These are phyloP conservation scores for Ctenodactylus gundi DNA, from an alignment of 2,113 vertebrate species.

Conservation along the genomic window DNA sequence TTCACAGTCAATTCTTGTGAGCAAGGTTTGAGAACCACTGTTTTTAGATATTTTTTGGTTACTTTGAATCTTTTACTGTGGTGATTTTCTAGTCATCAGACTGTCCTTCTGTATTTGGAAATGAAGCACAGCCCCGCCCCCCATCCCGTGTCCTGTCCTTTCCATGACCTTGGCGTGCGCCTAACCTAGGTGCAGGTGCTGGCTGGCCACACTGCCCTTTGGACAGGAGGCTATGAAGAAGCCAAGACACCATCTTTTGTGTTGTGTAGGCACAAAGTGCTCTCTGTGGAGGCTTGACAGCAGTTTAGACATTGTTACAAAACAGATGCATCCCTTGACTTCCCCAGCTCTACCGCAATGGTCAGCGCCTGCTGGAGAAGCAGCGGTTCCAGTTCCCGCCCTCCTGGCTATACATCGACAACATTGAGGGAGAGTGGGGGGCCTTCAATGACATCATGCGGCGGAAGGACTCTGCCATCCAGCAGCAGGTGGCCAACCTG, in stretches of 20 bases:
- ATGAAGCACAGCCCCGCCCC: too few species aligned
- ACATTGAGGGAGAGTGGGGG: conserved; percentile 99
- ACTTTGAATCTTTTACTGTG: not conserved
- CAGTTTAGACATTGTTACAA: not conserved
- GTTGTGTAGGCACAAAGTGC: accelerated
- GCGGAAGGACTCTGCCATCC: conserved; percentile 97
- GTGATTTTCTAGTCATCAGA: not conserved
- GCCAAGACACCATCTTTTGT: accelerated
- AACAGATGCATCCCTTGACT: accelerated
- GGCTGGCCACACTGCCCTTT: accelerated
- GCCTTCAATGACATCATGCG: conserved; percentile 99
- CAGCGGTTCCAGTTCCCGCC: conserved; percentile 99
- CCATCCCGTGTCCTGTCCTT: accelerated
- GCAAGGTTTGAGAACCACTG: not conserved
- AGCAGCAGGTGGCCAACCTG: conserved; percentile 98
- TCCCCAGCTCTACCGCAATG: conserved; percentile 95
- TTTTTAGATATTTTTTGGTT: too few species aligned
- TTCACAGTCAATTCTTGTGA: not conserved
- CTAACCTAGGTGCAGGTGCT: too few species aligned
- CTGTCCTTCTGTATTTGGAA: not conserved
- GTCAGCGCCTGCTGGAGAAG: conserved; percentile 97
- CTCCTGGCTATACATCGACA: conserved; percentile 99
- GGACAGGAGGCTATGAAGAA: not conserved
- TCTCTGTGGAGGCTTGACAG: accelerated
- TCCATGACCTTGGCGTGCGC: too few species aligned